Conservation (phyloP, 2,888 invertebrate genomes). For the Nomada fucata region DNA sequence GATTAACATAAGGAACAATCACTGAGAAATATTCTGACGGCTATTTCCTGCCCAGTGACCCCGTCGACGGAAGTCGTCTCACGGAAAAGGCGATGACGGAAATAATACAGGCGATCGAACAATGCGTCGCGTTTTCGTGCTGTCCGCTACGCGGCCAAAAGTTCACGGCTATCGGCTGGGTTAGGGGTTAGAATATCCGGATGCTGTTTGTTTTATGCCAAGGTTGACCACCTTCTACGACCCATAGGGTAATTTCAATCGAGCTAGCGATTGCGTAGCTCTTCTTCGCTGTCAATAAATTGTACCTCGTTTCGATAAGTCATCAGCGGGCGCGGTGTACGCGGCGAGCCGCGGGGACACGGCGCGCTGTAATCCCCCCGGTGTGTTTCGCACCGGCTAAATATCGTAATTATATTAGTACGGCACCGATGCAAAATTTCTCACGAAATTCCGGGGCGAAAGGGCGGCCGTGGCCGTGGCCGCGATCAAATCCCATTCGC, state of each 20-base stretch:
- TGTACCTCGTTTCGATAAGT: not conserved
- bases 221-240: slow-evolving; percentile 67
- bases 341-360: slow-evolving; percentile 66
- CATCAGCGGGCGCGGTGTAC: too few species aligned
- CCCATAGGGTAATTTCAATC: slow-evolving; percentile 20
- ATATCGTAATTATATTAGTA: slow-evolving; percentile 81
- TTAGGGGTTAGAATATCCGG: slow-evolving; percentile 81
- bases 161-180: slow-evolving; percentile 81
- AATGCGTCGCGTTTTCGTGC: slow-evolving; percentile 62
- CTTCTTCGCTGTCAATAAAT: not conserved
- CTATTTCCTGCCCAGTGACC: slow-evolving; percentile 83
- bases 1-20: slow-evolving; percentile 83
- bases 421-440: slow-evolving; percentile 64
- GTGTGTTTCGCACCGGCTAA: slow-evolving; percentile 73
- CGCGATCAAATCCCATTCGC: slow-evolving; percentile 50
- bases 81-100: slow-evolving; percentile 77
- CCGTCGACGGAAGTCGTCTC: slow-evolving; percentile 80
- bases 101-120: slow-evolving; percentile 66
- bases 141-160: slow-evolving; percentile 58
- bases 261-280: not conserved
- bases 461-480: slow-evolving; percentile 30
- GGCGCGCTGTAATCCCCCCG: slow-evolving; percentile 78
- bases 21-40: slow-evolving; percentile 81
- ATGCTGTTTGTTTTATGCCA: slow-evolving; percentile 70
- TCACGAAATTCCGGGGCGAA: slow-evolving; percentile 65